A percentile compares a stretch with the other conserved stretches of the same genome.
These are phyloP conservation scores for Oreochromis grahami DNA, from an alignment of 2,797 vertebrate genomes.

Conservation along the genomic window DNA sequence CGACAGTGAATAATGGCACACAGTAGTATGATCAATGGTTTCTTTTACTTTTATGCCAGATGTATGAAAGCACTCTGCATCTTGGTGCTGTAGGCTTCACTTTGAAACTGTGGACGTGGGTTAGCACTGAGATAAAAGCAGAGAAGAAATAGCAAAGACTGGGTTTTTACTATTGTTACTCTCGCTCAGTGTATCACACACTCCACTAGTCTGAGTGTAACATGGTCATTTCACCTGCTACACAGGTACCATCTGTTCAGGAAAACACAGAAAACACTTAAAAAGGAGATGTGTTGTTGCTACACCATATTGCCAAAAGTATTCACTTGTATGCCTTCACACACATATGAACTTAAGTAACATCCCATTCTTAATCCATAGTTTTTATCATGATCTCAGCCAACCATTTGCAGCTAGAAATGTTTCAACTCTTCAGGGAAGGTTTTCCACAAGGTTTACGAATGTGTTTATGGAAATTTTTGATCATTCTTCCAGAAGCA, in stretches of 20 bases:
- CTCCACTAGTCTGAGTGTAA: not conserved
- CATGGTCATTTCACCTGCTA: not conserved
- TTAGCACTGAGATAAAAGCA: slow-evolving; percentile 16
- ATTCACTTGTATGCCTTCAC: not conserved
- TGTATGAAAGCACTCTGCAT: not conserved
- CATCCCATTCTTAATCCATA: not conserved
- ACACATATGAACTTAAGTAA: not conserved
- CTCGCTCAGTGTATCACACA: not conserved
- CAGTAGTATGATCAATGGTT: slow-evolving; percentile 39
- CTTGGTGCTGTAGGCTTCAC: slow-evolving; percentile 40
- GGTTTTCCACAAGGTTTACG: not conserved
- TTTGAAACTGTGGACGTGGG: slow-evolving; percentile 32
- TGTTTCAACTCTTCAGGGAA: not conserved
- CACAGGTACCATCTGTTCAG: not conserved
- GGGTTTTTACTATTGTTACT: not conserved
- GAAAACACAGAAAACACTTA: not conserved
- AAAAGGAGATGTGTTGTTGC: not conserved
- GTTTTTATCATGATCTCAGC: not conserved
- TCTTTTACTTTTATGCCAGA: slow-evolving; percentile 36
- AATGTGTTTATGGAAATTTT: not conserved
- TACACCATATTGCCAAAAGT: not conserved
- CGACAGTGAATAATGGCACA: slow-evolving; percentile 28
- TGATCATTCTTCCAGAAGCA: not conserved
- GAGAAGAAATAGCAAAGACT: not conserved
- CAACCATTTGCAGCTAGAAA: not conserved